These are phyloP conservation scores for Megaleporinus macrocephalus DNA, from an alignment of 2,113 vertebrate species.

Conservation along the genomic window DNA sequence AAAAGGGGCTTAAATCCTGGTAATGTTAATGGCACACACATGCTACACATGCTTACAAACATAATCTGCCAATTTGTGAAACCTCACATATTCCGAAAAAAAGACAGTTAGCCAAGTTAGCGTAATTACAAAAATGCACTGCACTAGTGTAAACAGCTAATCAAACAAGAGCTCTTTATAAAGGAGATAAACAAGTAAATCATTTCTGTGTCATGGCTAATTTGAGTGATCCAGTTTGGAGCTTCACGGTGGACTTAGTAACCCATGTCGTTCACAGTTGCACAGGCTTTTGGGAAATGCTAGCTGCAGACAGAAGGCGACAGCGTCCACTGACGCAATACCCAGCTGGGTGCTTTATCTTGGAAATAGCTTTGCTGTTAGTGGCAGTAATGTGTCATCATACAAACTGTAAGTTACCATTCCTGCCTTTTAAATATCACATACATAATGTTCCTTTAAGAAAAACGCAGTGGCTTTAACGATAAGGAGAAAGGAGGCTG, in stretches of 20 bases:
- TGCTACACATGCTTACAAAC: neutral
- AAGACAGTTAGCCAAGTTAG: neutral
- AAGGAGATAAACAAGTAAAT: neutral
- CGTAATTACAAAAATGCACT: neutral
- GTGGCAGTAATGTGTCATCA: conserved; percentile 19
- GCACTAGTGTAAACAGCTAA: neutral
- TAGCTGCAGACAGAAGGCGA: conserved; percentile 38
- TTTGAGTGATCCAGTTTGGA: neutral
- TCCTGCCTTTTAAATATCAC: conserved; percentile 12
- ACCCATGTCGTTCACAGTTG: neutral
- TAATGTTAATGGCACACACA: no score
- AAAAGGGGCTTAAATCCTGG: no score
- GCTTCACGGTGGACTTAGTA: neutral
- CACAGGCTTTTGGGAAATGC: conserved; percentile 33
- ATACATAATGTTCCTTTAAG: conserved; percentile 1
- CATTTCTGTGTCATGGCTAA: conserved; percentile 20
- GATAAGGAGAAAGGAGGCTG: neutral
- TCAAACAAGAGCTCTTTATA: conserved; percentile 6
- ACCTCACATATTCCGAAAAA: no score
- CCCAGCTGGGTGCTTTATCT: conserved; percentile 37
- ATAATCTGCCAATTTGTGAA: conserved; percentile 9
- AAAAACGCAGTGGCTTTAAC: neutral
- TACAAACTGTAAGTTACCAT: conserved; percentile 13
- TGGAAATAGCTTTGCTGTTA: conserved; percentile 35
- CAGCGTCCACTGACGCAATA: conserved; percentile 33